Evolutionary conservation across 2,888 invertebrate species (phyloP), one percentile per base, ranked within the genome.

Genomic region (Scaptomyza parva): DNA sequence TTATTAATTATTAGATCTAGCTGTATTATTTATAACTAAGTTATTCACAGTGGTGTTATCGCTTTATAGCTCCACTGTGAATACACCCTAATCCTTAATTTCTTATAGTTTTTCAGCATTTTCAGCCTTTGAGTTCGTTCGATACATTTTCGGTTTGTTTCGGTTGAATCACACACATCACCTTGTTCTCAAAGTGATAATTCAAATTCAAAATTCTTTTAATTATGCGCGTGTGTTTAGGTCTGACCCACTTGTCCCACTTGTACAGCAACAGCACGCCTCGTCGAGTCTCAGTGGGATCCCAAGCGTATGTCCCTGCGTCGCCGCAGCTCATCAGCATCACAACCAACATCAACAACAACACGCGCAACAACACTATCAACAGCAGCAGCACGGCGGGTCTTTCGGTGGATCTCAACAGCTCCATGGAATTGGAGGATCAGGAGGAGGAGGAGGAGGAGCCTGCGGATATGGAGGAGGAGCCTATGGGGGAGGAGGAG

Each of bases 351-450:
- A 82, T 65, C 88, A 87, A 64, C 82, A 89, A 70, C 88, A 86
- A 74, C 87, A 86, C 70, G 76, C 83, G 57, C 88, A 88, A 52
- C 88, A 89, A 75, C 90, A 89, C 88, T 89, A 90, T 89, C 84
- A 88, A 89, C 91, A 91, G 89, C 91, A 92, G 86, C 82, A 92
- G 85, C 78, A 88, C 88, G 78, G 89, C 79, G 89, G 90, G 78
- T 88, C 89, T 79, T 88, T 91, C 90, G 90, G 90, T 78, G 92
- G 91, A 91, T 91, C 92, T 89, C 91, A 92, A 85, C 92, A 92
- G 89, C 91, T 92, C 91, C 88, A 90, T 89, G 91, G 91, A 89
- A 88, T 90, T 92, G 92, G 92, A 92, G 89, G 88, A 90, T 72
- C 84, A 88, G 88, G 89, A 78, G 78, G 79, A 79, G 82, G 88